Conservation (phyloP, 2,797 vertebrate species). For the Euphonia xanthogaster region DNA sequence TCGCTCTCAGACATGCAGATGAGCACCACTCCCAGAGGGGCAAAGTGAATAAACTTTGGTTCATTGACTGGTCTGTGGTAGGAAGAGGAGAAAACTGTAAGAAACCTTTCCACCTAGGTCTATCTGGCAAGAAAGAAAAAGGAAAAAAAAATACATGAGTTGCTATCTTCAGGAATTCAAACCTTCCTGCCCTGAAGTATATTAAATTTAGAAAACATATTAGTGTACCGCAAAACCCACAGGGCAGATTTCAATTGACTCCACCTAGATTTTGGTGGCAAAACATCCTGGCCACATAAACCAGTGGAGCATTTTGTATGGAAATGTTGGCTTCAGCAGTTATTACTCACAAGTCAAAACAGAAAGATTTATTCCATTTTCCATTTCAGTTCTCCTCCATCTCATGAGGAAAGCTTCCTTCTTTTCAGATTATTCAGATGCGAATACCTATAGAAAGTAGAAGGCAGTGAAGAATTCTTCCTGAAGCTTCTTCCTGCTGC, state of each 20-base stretch:
- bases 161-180: constrained; percentile 62
- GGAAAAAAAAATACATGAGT: constrained; percentile 49
- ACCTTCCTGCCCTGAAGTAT: constrained; percentile 35
- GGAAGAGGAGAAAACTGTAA: neutral
- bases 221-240: constrained; percentile 48
- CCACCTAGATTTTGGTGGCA: constrained; percentile 66
- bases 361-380: constrained; percentile 61
- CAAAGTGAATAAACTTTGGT: constrained; percentile 26
- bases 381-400: constrained; percentile 46
- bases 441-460: neutral
- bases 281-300: constrained; percentile 61
- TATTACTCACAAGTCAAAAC: constrained; percentile 72
- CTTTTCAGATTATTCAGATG: neutral
- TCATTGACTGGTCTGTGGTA: constrained; percentile 28
- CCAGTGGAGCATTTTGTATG: neutral
- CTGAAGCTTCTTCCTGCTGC: neutral
- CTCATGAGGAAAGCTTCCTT: neutral
- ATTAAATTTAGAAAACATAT: constrained; percentile 67
- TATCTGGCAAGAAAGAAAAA: constrained; percentile 60
- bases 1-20: neutral
- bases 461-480: neutral
- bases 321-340: constrained; percentile 45
- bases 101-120: constrained; percentile 62
- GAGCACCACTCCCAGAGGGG: neutral
- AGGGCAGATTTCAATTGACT: constrained; percentile 56